Conservation (phyloP, 2,888 invertebrate genomes). For the Drosophila anomalata region DNA sequence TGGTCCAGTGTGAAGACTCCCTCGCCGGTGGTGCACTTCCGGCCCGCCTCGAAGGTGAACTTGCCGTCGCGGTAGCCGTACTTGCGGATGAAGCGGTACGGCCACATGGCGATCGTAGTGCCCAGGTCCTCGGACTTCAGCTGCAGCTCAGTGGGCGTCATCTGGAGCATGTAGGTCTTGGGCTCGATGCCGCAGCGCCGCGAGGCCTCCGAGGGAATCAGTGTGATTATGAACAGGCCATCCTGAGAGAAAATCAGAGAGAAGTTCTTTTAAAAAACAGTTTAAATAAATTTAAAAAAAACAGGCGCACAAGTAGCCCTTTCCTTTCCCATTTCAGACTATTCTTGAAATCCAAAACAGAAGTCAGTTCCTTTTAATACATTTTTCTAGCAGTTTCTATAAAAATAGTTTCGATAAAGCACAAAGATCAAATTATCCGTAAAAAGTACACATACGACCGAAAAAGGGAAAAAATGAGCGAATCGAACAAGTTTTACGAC, state of each 20-base stretch:
- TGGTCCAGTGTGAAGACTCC: conserved; percentile 92
- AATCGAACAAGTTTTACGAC: background rate
- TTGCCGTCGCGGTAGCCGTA: conserved; percentile 94
- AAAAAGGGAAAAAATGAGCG: background rate
- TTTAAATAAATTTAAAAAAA: too few species aligned
- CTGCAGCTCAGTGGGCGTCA: conserved; percentile 91
- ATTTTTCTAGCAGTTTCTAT: background rate
- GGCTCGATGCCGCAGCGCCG: conserved; percentile 90
- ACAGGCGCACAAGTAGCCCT: background rate
- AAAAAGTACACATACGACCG: background rate
- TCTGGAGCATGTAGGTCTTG: conserved; percentile 89
- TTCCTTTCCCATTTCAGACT: background rate
- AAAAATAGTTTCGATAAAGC: background rate
- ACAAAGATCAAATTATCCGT: background rate
- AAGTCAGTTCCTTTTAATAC: background rate
- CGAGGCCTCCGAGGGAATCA: conserved; percentile 91
- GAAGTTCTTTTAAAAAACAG: background rate
- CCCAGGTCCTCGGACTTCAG: conserved; percentile 87
- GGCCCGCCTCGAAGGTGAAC: conserved; percentile 94
- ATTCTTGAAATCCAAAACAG: background rate
- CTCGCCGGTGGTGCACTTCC: conserved; percentile 94
- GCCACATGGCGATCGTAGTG: conserved; percentile 89
- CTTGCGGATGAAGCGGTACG: conserved; percentile 91
- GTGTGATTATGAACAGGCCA: conserved; percentile 91
- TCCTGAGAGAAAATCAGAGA: conserved; percentile 82